phyloP scores from a whole-genome alignment of 2,113 vertebrate genomes.

The Lagenorhynchus albirostris region DNA sequence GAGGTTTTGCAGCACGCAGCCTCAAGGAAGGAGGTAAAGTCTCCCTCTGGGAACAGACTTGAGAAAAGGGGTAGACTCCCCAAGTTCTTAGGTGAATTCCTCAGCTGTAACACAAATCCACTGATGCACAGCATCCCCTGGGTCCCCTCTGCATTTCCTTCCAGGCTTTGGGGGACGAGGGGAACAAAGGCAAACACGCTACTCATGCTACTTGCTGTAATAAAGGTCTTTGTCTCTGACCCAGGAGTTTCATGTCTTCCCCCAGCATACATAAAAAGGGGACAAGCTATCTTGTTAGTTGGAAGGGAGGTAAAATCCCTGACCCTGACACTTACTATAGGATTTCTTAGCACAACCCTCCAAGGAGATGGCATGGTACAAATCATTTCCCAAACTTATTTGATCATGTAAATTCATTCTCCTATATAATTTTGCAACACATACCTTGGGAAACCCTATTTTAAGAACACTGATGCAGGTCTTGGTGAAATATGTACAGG shows the following conservation, averaged over 20 bases:
- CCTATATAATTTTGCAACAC: not conserved
- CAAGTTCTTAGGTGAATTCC: not conserved
- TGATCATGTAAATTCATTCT: not conserved
- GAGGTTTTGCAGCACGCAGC: not conserved
- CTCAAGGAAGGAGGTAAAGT: not conserved
- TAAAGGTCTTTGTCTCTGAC: not conserved
- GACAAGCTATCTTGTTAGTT: not conserved
- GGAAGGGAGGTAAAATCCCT: not conserved
- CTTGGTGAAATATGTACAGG: not conserved
- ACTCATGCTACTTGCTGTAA: not conserved
- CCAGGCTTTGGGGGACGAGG: not conserved
- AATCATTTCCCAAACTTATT: not conserved
- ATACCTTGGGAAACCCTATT: not conserved
- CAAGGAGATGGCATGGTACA: not conserved
- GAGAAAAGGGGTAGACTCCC: not conserved
- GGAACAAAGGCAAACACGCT: not conserved
- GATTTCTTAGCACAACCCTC: not conserved
- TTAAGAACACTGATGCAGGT: not conserved
- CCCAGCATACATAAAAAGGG: not conserved
- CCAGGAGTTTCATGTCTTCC: not conserved
- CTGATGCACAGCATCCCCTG: not conserved
- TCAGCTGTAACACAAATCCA: not conserved
- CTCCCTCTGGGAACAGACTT: not conserved
- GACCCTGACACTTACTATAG: not conserved
- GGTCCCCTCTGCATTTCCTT: not conserved